phyloP scores from a whole-genome alignment of 2,113 vertebrate species.

The Macquaria ambigua region DNA sequence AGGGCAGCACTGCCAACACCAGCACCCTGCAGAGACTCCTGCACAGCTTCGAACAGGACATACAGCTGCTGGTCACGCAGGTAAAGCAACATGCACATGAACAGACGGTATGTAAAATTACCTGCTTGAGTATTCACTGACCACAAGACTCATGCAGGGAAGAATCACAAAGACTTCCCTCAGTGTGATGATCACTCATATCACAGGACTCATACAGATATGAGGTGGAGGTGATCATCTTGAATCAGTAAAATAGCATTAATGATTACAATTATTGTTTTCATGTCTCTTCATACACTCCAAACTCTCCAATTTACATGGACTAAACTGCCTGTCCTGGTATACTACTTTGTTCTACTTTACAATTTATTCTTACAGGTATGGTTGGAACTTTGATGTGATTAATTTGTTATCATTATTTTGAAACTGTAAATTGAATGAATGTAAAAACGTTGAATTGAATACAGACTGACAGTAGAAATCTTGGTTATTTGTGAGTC shows the following conservation, averaged over 20 bases:
- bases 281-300: neutral
- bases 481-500: neutral
- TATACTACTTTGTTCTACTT: neutral
- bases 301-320: neutral
- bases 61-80: slow-evolving; percentile 93
- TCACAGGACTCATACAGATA: neutral
- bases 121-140: neutral
- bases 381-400: neutral
- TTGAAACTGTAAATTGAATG: neutral
- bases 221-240: neutral
- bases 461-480: neutral
- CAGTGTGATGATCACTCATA: neutral
- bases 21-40: slow-evolving; percentile 90
- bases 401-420: neutral
- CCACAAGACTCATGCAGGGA: neutral
- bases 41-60: slow-evolving; percentile 93
- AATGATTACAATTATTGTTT: neutral
- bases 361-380: neutral
- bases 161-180: neutral
- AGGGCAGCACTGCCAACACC: slow-evolving; percentile 87
- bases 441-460: neutral
- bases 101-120: neutral
- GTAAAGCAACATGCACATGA: slow-evolving; percentile 72
- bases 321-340: too few relatives aligned
- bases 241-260: neutral